Conservation (phyloP, 2,113 vertebrate species). For the Sardina pilchardus region DNA sequence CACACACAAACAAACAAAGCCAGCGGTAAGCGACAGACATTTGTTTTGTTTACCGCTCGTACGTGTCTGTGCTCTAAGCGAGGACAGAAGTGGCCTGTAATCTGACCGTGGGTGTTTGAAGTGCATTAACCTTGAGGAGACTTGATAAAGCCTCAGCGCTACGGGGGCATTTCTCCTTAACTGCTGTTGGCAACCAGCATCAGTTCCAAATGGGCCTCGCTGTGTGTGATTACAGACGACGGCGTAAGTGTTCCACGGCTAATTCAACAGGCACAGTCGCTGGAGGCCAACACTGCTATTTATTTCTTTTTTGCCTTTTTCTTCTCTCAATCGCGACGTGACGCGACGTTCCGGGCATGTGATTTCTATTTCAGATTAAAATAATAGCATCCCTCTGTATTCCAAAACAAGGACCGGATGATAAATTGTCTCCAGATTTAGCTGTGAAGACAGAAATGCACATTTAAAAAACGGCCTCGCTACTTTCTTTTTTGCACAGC, state of each 20-base stretch:
- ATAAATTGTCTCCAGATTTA: slow-evolving; percentile 15
- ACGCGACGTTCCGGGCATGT: neutral
- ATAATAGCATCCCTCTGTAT: neutral
- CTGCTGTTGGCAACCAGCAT: slow-evolving; percentile 13
- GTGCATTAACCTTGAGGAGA: neutral
- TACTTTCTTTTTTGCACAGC: neutral
- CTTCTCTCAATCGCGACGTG: neutral
- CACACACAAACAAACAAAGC: slow-evolving; percentile 35
- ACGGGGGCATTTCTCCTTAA: neutral
- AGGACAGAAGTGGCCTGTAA: slow-evolving; percentile 1
- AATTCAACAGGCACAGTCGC: neutral
- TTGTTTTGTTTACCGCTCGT: slow-evolving; percentile 7
- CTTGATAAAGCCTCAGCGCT: neutral
- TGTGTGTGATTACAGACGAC: neutral
- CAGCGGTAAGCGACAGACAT: slow-evolving; percentile 28
- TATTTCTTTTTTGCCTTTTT: neutral
- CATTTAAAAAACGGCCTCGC: neutral
- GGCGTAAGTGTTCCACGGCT: neutral
- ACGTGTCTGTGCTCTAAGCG: neutral
- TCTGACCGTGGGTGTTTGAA: neutral
- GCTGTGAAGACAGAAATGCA: neutral
- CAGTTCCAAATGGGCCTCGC: neutral
- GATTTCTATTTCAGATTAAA: neutral
- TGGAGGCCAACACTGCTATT: neutral
- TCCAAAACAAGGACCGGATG: neutral